Conservation (phyloP, 2,888 invertebrate species). For the Ennomos quercinarius region DNA sequence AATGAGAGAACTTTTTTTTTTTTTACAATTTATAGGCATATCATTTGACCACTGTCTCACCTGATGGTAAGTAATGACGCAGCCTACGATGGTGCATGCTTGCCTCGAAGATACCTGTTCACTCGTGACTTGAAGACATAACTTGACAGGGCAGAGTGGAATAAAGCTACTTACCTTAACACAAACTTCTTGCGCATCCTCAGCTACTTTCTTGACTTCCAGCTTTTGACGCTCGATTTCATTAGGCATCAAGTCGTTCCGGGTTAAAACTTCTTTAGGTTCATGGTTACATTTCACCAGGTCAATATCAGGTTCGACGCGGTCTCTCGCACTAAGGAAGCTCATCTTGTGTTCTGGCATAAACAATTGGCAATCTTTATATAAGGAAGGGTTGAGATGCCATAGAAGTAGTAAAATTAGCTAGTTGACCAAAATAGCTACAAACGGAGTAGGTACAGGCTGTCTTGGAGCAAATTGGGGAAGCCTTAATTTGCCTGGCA, state of each 20-base stretch:
- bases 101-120: no score
- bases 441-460: not conserved
- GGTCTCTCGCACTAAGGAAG: not conserved
- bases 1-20: no score
- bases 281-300: conserved; percentile 6
- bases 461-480: conserved; percentile 11
- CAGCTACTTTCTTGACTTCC: not conserved
- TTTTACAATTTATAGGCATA: no score
- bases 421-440: conserved; percentile 11
- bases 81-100: no score
- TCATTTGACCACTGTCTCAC: no score
- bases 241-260: not conserved
- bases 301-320: conserved; percentile 2
- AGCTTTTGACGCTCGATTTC: not conserved
- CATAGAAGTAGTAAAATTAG: conserved; percentile 22
- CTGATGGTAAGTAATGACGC: no score
- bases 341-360: conserved; percentile 15
- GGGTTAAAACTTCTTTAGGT: not conserved
- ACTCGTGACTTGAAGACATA: no score
- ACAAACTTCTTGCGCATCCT: not conserved
- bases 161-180: conserved; percentile 12
- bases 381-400: conserved; percentile 7
- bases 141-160: not conserved
- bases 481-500: conserved; percentile 18
- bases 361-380: conserved; percentile 8